Base-by-base conservation (phyloP, 2,888 invertebrate species). In the Erynnis tages region DNA sequence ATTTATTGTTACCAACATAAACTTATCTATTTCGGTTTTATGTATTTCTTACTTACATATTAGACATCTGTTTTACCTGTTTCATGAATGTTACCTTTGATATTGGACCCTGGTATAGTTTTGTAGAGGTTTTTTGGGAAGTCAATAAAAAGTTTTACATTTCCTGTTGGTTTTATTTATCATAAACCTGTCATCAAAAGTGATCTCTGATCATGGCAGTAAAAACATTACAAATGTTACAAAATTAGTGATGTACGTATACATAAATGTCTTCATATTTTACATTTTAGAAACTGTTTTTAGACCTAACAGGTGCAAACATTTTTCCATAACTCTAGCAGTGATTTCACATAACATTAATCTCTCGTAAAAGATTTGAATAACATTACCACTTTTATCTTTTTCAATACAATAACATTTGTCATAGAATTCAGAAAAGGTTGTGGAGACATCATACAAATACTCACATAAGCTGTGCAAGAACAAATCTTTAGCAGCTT, bases 391-490 rank as follows among this genome's bases (percentile, higher is more conserved):
- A 32, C 86, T 90, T 56, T 93, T 91, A 79, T 98, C 95, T 77
- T 97, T 98, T 77, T 98, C 97, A 44, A 99, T 94, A 75, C 99
- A 99, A 74, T 99, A 99, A 81, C 99, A 99, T 66, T 91, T 93
- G 74, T 98, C 98, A 81, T 99, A 99, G 82, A 99, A 99, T 77
- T 99, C 99, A 0, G 97, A 94, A 76, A 99, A 99, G 1, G 93
- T 91, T 3, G 96, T 94, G n/a, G 96, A 93, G 49, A 99, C 92
- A 71, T 99, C 98, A 83, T 98, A 99, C 57, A 98, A 91, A 79
- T 95, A 98, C 75, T 99, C 99, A 76, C 99, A 99, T 19, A 99
- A 86, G 45, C 93, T 92, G 80, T 99, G 98, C 47, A 98, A 75
- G 57, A 91, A 93, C 17, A 98, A 87, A 73, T 98, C 96, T 62